Evolutionary conservation across 2,797 vertebrate genomes (phyloP), one percentile per base, ranked within the genome.

Genomic region (Argentina silus): DNA sequence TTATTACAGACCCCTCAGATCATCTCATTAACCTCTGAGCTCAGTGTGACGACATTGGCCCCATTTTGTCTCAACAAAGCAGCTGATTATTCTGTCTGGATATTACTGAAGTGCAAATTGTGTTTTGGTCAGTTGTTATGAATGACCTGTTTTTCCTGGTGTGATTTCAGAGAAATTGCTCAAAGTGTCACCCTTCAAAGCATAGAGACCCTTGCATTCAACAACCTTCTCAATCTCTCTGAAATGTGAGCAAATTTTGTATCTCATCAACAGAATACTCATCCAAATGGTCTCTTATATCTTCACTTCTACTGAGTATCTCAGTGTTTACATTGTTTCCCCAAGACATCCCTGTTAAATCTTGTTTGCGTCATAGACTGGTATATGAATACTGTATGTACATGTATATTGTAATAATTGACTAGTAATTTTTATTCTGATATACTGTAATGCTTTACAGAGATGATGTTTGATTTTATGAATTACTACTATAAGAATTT

Each of bases 131-230:
- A 9, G 12, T 53, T 77, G 8, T 59, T 60, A 61, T 78, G 17
- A 43, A 57, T 75, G 48, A 67, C 53, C 5, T 21, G 4, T 68
- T 6, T 14, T 81, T 71, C 67, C 61, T 17, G 57, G 15, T 78
- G 48, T 67, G 7, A 23, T 72, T 82, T 72, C 50, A 97, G 96
- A 87, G 93, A 94, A 87, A 96, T 96, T 80, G 88, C 94, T 71
- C 94, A 95, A 85, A 96, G 94, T 7, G 88, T 94, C 68, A 94
- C 93, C 80, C 89, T 97, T 87, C 93, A 95, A 91, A 93, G 84
- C 78, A 95, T 96, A 65, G 93, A 96, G 85, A 85, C 88, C 0
- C 89, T 93, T 6, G 95, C 95, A 0, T 97, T 96, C 85, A 94
- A 95, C 92, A 94, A 81, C 87, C 95, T 96, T 65, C 88, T 86